A percentile compares a stretch with the other conserved stretches of the same genome.
phyloP scores from a whole-genome alignment of 2,113 vertebrate species.

The Cephalopholis sonnerati region DNA sequence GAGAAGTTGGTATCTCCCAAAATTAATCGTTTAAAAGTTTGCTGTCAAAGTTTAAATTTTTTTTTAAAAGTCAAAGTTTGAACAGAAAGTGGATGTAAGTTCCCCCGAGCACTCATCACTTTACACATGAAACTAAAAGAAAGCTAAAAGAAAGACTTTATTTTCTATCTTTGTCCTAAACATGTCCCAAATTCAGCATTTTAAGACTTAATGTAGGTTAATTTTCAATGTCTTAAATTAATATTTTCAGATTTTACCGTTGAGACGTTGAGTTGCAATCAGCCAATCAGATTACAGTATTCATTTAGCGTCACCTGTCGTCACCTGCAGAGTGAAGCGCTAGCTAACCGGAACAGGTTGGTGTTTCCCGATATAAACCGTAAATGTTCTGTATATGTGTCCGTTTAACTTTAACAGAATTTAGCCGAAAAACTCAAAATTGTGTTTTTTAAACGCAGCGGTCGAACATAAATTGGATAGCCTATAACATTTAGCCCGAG shows the following conservation, averaged over 20 bases:
- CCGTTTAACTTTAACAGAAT: background rate
- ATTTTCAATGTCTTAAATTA: background rate
- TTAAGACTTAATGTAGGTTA: too few relatives aligned
- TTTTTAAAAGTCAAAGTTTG: too few relatives aligned
- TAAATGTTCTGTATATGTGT: background rate
- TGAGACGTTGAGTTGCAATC: background rate
- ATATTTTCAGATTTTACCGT: background rate
- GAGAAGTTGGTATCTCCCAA: background rate
- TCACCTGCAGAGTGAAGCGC: background rate
- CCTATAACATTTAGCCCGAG: background rate
- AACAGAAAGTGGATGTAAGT: too few relatives aligned
- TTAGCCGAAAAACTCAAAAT: background rate
- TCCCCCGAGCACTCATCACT: too few relatives aligned
- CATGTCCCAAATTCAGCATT: too few relatives aligned
- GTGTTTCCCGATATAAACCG: background rate
- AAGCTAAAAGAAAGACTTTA: too few relatives aligned
- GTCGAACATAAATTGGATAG: background rate
- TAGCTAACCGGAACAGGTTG: background rate
- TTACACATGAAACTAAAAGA: too few relatives aligned
- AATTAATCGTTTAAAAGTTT: background rate
- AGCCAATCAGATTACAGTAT: constrained; percentile 51
- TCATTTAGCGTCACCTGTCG: constrained; percentile 4
- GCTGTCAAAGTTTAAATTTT: too few relatives aligned
- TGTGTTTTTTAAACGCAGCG: background rate
- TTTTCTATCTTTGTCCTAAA: too few relatives aligned